Conservation (phyloP, 1,140 invertebrate species). For the Bactericera cockerelli region DNA sequence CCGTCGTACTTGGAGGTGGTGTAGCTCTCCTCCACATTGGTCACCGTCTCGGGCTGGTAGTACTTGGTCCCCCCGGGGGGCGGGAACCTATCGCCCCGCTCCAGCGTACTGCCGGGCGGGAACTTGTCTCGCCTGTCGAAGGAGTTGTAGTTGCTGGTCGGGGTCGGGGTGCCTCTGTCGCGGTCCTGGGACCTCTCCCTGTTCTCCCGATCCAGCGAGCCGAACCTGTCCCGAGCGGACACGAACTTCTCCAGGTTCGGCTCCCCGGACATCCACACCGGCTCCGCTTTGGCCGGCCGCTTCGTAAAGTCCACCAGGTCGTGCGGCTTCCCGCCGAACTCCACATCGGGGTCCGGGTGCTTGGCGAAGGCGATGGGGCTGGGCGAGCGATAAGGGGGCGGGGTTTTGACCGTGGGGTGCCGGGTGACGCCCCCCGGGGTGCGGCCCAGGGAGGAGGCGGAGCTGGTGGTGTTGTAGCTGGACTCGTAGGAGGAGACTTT, state of each 20-base stretch:
- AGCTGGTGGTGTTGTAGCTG: not conserved
- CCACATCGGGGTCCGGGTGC: constrained; percentile 18
- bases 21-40: not conserved
- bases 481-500: constrained; percentile 13
- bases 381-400: constrained; percentile 23
- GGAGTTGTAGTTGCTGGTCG: not conserved
- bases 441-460: not conserved
- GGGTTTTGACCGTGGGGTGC: constrained; percentile 12
- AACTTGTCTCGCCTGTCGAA: not conserved
- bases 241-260: constrained; percentile 11
- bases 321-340: constrained; percentile 8
- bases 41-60: not conserved
- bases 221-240: constrained; percentile 19
- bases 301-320: not conserved
- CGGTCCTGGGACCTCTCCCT: constrained; percentile 5
- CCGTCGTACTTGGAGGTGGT: not conserved
- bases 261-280: not conserved
- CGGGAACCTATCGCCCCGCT: not conserved
- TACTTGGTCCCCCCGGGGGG: not conserved
- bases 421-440: not conserved
- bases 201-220: constrained; percentile 21
- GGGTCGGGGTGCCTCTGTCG: not conserved
- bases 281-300: not conserved
- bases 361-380: constrained; percentile 22
- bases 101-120: not conserved